These are phyloP conservation scores for Calyptomena viridis DNA, from an alignment of 2,113 vertebrate genomes.

Conservation along the genomic window DNA sequence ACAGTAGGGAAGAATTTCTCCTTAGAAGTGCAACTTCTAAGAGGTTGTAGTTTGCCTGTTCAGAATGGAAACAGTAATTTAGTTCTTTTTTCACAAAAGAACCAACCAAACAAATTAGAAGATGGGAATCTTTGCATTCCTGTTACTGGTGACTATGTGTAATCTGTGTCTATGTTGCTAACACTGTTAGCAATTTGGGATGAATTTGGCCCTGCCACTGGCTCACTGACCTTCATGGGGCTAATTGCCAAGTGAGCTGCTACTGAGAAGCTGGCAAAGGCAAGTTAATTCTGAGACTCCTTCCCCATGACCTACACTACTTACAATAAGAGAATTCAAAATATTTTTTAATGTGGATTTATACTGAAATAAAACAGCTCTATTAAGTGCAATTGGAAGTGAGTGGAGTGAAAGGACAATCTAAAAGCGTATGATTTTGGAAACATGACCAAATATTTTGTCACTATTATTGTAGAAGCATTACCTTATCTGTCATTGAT, in stretches of 20 bases:
- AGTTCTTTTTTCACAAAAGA: background rate
- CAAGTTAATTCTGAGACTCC: background rate
- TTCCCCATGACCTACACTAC: background rate
- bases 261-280: background rate
- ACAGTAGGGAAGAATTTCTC: background rate
- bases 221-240: background rate
- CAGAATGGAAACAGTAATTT: background rate
- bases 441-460: background rate
- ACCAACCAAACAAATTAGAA: background rate
- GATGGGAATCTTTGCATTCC: background rate
- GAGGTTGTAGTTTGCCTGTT: background rate
- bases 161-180: background rate
- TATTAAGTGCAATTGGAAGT: background rate
- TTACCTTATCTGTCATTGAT: background rate
- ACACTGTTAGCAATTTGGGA: background rate
- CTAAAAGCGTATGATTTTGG: background rate
- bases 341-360: background rate
- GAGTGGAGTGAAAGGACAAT: background rate
- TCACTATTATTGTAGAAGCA: background rate
- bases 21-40: background rate
- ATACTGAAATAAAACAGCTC: background rate
- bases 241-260: background rate
- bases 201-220: background rate
- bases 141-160: background rate
- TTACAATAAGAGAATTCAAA: background rate